Percentiles rank a stretch among this genome's conserved stretches.
These are phyloP conservation scores for Apis laboriosa DNA, from an alignment of 1,140 invertebrate species.

Conservation along the genomic window DNA sequence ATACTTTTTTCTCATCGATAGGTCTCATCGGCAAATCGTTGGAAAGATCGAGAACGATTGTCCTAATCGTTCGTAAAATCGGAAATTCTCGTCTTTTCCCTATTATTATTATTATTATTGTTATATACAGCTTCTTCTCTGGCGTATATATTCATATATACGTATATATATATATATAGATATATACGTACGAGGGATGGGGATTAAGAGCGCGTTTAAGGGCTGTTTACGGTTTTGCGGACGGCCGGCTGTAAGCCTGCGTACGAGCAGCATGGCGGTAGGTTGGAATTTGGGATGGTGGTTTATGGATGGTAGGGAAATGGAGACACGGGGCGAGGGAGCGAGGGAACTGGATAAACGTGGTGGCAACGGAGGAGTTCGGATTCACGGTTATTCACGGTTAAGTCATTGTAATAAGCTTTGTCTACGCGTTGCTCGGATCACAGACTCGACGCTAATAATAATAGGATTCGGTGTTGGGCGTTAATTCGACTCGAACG, in stretches of 20 bases:
- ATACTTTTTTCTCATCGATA: slow-evolving; percentile 56
- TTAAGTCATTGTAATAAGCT: slow-evolving; percentile 52
- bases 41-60: slow-evolving; percentile 40
- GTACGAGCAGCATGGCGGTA: slow-evolving; percentile 26
- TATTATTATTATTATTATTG: too few species aligned
- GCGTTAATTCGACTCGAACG: slow-evolving; percentile 27
- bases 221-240: slow-evolving; percentile 69
- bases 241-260: slow-evolving; percentile 46
- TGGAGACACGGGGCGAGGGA: slow-evolving; percentile 20
- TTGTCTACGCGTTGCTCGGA: slow-evolving; percentile 15
- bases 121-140: too few species aligned
- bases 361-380: not conserved
- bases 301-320: slow-evolving; percentile 52
- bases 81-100: not conserved
- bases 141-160: not conserved
- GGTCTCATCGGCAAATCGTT: slow-evolving; percentile 26
- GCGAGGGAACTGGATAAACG: slow-evolving; percentile 40
- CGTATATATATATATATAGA: too few species aligned
- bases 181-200: slow-evolving; percentile 17
- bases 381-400: slow-evolving; percentile 1
- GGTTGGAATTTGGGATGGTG: slow-evolving; percentile 57
- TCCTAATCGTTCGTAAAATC: too few species aligned
- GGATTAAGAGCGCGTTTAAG: slow-evolving; percentile 68
- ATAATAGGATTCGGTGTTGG: slow-evolving; percentile 36
- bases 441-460: not conserved